phyloP scores from a whole-genome alignment of 2,113 vertebrate genomes.

The Myxocyprinus asiaticus region DNA sequence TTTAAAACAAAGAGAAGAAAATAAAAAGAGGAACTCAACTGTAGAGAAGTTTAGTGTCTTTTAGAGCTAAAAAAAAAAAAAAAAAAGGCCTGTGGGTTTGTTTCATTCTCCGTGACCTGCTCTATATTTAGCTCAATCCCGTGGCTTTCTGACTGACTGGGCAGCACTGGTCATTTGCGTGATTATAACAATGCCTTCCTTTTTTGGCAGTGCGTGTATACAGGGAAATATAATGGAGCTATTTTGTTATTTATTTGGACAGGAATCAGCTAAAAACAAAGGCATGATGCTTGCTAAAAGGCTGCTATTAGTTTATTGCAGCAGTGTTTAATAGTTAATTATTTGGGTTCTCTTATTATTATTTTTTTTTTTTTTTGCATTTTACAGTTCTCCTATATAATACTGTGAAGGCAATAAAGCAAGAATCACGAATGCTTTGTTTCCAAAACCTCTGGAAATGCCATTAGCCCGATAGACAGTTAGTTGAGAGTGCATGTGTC shows the following conservation, averaged over 20 bases:
- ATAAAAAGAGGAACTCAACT: conserved; percentile 6
- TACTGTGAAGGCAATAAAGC: too few relatives aligned
- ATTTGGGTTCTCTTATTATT: neutral
- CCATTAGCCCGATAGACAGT: conserved; percentile 38
- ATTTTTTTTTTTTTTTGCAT: neutral
- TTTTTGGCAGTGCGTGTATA: conserved; percentile 58
- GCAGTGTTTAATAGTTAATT: neutral
- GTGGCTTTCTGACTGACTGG: conserved; percentile 56
- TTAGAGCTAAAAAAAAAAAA: conserved; percentile 45
- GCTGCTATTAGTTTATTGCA: neutral
- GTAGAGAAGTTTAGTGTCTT: conserved; percentile 13
- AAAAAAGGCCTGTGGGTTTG: conserved; percentile 30
- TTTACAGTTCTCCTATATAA: neutral
- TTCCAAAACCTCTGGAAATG: conserved; percentile 10
- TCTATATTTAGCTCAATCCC: conserved; percentile 61
- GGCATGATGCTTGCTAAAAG: conserved; percentile 1
- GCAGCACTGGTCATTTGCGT: conserved; percentile 38
- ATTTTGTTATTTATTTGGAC: conserved; percentile 34
- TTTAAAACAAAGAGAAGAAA: conserved; percentile 34
- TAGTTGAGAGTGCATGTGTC: conserved; percentile 71
- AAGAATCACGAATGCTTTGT: too few relatives aligned
- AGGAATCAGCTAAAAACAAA: conserved; percentile 15
- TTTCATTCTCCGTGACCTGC: conserved; percentile 47
- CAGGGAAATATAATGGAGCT: conserved; percentile 56
- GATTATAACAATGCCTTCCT: conserved; percentile 61